Conservation (phyloP, 2,113 vertebrate species). For the Aleadryas rufinucha region DNA sequence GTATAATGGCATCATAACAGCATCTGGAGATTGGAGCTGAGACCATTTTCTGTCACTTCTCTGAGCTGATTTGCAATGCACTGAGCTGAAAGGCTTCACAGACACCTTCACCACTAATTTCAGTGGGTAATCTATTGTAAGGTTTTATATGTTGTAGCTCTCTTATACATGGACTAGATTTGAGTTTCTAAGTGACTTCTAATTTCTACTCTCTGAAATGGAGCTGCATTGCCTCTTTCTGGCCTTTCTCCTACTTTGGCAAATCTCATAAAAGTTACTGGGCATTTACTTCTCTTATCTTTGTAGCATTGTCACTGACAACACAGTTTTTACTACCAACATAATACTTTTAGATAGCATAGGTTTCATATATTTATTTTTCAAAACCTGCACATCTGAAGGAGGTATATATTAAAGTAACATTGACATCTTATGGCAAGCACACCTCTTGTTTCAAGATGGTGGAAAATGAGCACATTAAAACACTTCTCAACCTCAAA, state of each 20-base stretch:
- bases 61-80: background rate
- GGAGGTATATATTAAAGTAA: background rate
- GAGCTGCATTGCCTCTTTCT: background rate
- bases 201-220: background rate
- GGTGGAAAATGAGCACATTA: background rate
- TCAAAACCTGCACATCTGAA: background rate
- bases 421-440: background rate
- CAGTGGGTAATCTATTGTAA: background rate
- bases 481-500: background rate
- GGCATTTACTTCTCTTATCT: background rate
- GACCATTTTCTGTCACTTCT: background rate
- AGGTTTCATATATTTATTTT: constrained; percentile 6
- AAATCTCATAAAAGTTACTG: background rate
- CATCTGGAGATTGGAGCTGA: background rate
- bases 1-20: constrained; percentile 9
- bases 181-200: background rate
- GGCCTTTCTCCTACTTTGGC: background rate
- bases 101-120: background rate
- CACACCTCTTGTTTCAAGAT: background rate
- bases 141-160: background rate
- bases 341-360: background rate
- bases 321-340: background rate
- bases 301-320: background rate
- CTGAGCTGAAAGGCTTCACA: background rate
- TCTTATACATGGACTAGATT: background rate